Evolutionary conservation across 2,888 invertebrate genomes (phyloP).

Genomic region (Apodemia duryi): DNA sequence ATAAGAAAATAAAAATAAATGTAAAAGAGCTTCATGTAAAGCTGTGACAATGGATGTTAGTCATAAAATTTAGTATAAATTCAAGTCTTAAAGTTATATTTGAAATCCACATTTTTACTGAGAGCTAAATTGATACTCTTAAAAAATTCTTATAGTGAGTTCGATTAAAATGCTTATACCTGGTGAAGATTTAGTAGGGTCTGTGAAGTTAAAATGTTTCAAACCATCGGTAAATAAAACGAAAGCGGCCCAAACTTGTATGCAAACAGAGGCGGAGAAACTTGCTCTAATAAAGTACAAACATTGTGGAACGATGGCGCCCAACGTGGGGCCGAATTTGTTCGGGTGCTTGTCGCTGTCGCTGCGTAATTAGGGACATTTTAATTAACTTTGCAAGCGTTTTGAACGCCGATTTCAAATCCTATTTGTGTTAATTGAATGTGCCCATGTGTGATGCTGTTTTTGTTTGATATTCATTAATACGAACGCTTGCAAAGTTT

Average conservation of each 20-base stretch:
- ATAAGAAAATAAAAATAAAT: too few relatives aligned
- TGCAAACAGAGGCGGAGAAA: conserved; percentile 58
- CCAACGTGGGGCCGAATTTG: conserved; percentile 37
- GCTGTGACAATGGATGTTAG: too few relatives aligned
- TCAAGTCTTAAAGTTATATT: too few relatives aligned
- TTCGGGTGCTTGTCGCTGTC: conserved; percentile 31
- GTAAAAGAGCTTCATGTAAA: too few relatives aligned
- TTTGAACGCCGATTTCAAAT: conserved; percentile 62
- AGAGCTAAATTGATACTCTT: too few relatives aligned
- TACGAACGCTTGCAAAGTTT: conserved; percentile 25
- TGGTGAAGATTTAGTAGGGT: conserved; percentile 23
- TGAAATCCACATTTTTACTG: too few relatives aligned
- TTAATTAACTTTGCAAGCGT: conserved; percentile 60
- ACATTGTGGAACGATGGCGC: conserved; percentile 54
- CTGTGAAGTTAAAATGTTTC: conserved; percentile 41
- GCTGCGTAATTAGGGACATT: conserved; percentile 44
- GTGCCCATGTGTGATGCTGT: conserved; percentile 43
- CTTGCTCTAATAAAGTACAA: conserved; percentile 69
- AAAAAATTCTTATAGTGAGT: not conserved
- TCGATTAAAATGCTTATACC: conserved; percentile 6
- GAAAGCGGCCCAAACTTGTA: conserved; percentile 48
- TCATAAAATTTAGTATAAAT: too few relatives aligned
- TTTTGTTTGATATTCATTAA: conserved; percentile 51
- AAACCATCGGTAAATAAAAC: conserved; percentile 49
- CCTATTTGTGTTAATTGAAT: conserved; percentile 66